A percentile compares a stretch with the other conserved stretches of the same genome.
Conservation (phyloP, 2,797 vertebrate species). For the Myripristis murdjan region DNA sequence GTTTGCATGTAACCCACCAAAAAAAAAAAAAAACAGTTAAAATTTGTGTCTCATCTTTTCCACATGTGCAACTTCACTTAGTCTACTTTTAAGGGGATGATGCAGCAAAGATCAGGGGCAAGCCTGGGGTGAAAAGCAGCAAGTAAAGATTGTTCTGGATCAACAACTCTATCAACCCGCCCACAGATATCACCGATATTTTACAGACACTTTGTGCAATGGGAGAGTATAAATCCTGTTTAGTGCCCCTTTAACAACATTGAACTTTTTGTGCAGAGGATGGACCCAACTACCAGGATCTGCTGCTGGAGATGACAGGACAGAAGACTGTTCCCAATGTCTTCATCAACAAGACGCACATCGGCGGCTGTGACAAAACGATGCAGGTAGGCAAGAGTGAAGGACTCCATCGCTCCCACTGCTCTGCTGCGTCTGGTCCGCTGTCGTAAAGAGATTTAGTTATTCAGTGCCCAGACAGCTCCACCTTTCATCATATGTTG, state of each 20-base stretch:
- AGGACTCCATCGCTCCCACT: not conserved
- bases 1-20: too few species aligned
- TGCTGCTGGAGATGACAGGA: constrained; percentile 91
- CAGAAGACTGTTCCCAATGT: constrained; percentile 96
- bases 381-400: constrained; percentile 86
- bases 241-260: not conserved
- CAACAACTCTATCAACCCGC: too few species aligned
- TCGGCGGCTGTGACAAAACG: constrained; percentile 94
- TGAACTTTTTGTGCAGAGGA: constrained; percentile 77
- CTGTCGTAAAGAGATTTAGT: not conserved
- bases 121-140: too few species aligned
- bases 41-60: too few species aligned
- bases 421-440: not conserved
- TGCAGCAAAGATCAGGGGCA: too few species aligned
- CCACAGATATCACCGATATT: too few species aligned
- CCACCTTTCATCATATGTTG: not conserved
- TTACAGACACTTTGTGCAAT: too few species aligned
- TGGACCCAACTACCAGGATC: constrained; percentile 90
- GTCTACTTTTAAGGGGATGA: too few species aligned
- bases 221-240: too few species aligned
- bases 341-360: constrained; percentile 95
- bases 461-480: not conserved
- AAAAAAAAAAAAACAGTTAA: too few species aligned
- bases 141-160: too few species aligned
- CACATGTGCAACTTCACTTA: too few species aligned